Conservation (phyloP, 2,888 invertebrate genomes). For the Campaea margaritaria region DNA sequence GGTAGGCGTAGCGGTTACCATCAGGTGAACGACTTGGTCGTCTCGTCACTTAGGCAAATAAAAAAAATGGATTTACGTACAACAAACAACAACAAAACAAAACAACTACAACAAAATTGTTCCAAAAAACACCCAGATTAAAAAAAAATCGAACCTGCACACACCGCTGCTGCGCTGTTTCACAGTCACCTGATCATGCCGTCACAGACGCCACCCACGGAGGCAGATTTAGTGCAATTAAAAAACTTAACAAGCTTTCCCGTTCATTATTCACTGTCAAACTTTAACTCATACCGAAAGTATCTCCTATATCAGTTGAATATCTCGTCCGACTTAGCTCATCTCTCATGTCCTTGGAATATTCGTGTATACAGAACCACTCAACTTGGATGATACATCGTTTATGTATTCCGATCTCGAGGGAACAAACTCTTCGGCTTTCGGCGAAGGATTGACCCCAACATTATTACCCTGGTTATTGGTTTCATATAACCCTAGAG, state of each 20-base stretch:
- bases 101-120: too few species aligned
- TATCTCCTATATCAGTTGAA: background rate
- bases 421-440: slow-evolving; percentile 55
- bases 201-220: too few species aligned
- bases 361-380: slow-evolving; percentile 33
- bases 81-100: too few species aligned
- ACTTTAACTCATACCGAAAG: background rate
- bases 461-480: slow-evolving; percentile 65
- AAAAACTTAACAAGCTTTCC: background rate
- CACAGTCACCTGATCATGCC: too few species aligned
- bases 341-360: slow-evolving; percentile 37
- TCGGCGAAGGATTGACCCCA: slow-evolving; percentile 55
- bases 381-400: slow-evolving; percentile 49
- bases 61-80: too few species aligned
- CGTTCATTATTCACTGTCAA: background rate
- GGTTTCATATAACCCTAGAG: slow-evolving; percentile 61
- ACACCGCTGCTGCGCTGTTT: too few species aligned
- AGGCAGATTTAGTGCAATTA: background rate
- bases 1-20: too few species aligned
- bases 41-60: too few species aligned
- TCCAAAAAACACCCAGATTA: too few species aligned
- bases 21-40: too few species aligned
- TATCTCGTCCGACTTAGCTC: slow-evolving; percentile 11
- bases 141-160: too few species aligned
- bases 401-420: slow-evolving; percentile 55